phyloP scores from a whole-genome alignment of 2,113 vertebrate genomes.

The Calyptommatus sinebrachiatus region DNA sequence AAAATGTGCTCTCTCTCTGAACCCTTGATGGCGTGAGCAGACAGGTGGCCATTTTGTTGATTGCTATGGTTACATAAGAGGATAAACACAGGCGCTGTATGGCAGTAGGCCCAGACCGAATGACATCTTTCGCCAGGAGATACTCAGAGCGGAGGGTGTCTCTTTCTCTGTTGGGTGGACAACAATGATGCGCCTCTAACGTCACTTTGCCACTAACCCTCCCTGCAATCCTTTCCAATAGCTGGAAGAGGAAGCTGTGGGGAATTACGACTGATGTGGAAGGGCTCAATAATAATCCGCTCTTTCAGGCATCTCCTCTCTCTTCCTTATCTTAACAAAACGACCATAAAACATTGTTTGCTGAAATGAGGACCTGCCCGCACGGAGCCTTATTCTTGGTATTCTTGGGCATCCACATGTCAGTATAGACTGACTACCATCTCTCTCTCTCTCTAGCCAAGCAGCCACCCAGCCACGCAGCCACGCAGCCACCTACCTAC shows the following conservation, averaged over 20 bases:
- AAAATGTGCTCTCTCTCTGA: background rate
- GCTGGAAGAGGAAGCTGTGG: background rate
- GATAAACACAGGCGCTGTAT: background rate
- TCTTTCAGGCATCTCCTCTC: fast-evolving
- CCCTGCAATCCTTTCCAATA: conserved; percentile 9
- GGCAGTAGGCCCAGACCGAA: background rate
- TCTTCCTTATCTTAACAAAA: background rate
- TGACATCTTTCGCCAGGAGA: background rate
- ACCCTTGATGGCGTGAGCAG: no score
- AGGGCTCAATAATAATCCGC: conserved; percentile 39
- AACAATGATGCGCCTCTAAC: background rate
- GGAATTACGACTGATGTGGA: conserved; percentile 42
- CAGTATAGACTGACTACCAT: no score
- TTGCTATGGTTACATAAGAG: background rate
- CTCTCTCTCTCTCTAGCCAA: no score
- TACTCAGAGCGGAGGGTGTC: fast-evolving
- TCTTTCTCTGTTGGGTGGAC: no score
- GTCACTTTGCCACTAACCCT: background rate
- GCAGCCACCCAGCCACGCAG: no score
- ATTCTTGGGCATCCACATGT: no score
- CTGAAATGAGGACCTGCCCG: fast-evolving
- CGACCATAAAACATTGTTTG: fast-evolving
- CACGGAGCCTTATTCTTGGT: no score
- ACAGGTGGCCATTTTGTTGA: background rate
- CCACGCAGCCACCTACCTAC: no score